Base-by-base conservation (phyloP, 2,888 invertebrate species). In the Minunthozetes semirufus region DNA sequence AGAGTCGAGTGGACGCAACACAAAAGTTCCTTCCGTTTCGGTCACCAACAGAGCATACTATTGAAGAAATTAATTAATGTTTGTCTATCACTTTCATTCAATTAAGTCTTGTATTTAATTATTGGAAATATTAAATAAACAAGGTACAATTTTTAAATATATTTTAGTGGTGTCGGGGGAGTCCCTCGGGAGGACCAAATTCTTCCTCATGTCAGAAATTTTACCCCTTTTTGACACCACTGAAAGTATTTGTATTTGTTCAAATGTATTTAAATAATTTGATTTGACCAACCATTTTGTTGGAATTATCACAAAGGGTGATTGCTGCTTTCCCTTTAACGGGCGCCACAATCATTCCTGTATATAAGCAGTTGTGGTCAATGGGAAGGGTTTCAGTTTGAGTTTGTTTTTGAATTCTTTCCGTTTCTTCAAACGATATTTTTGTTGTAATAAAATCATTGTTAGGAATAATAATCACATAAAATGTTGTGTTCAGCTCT, bases 381-480 rank as follows among this genome's bases (percentile, higher is more conserved):
- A 9, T 61, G 6, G 29, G 5, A 13, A n/a, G n/a, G n/a, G n/a
- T n/a, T n/a, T 27, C 15, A 13, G 29, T 38, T n/a, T 53, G 6
- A 8, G 22, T 50, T 48, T 72, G n/a, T 1, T 9, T 61, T 13
- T 42, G 22, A 15, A n/a, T n/a, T 17, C 38, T 38, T 9, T 25
- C 17, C 27, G 17, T 27, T 17, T 27, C 59, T 33, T 72, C 68
- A 9, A 68, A 5, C 25, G 46, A 42, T 19, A 72, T 6, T 2
- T 71, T 68, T 48, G 56, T 33, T 53, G 59, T 38, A 22, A 19
- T 17, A n/a, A 75, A 56, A 13, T 68, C 53, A 50, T 75, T 63
- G 53, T 75, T 75, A 6, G 72, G 22, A 27, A 33, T 17, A 38
- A 75, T 46, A n/a, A 72, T 27, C 4, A 75, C 61, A 53, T 75